Evolutionary conservation across 2,888 invertebrate genomes (phyloP), one percentile per base, ranked within the genome.

Genomic region (Leptinotarsa rubiginosa): DNA sequence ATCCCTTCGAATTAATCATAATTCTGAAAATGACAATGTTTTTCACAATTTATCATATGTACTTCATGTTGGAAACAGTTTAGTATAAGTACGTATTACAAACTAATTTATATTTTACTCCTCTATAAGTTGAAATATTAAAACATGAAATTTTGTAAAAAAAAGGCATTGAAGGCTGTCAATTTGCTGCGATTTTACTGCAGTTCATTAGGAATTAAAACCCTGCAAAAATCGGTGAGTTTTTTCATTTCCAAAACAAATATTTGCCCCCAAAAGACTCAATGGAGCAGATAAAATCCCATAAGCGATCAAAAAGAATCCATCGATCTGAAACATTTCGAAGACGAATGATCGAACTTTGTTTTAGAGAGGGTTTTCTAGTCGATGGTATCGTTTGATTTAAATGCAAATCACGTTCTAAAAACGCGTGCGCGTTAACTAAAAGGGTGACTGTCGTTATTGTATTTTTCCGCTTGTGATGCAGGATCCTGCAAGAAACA

Each of bases 331-430:
- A 22, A 56, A 56, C 56, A 56, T 20, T 56, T 22, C 15, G 22
- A 25, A 20, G 20, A 56, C 12, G 20, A 56, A 22, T 56, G 5
- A 56, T 50, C 56, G 56, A 56, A 22, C 18, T 56, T 56, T 56
- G 22, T 56, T 56, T 56, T 13, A 15, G 20, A 56, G 56, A 20
- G 31, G 41, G 56, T 15, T 22, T 56, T 22, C 56, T 56, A 3
- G 56, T 15, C 22, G 56, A 4, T 22, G 22, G 56, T 22, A 20
- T 56, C 13, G 22, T 25, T 20, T 22, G 56, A 56, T 56, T 56
- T 56, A 20, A 56, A 56, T 56, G 56, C 56, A 56, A 56, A 56
- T 56, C 22, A 56, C 56, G 56, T 22, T 56, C 56, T 25, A 13
- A 4, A 10, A 22, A 56, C 56, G 56, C 56, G 56, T 56, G 56